Conservation (phyloP, 2,113 vertebrate species). For the Cyrtonyx montezumae region DNA sequence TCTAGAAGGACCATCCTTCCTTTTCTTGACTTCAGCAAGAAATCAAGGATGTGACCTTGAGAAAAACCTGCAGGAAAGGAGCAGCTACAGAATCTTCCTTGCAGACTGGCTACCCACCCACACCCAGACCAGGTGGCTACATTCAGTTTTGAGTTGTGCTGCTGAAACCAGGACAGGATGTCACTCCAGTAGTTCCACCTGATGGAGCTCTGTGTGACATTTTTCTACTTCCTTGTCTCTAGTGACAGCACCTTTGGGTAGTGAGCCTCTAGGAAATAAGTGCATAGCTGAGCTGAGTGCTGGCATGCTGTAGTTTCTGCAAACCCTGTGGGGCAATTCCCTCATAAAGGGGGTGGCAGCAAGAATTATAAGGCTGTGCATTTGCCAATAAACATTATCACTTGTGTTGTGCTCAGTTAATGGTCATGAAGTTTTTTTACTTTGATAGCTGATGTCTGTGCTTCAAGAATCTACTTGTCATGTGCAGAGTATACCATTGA, state of each 20-base stretch:
- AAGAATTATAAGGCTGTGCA: not conserved
- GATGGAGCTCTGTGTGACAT: not conserved
- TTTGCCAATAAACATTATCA: not conserved
- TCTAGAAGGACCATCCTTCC: not conserved
- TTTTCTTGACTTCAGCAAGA: not conserved
- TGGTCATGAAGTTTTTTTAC: not conserved
- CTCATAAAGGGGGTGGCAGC: accelerated
- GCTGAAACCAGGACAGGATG: not conserved
- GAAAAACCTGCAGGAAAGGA: not conserved
- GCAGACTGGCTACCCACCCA: not conserved
- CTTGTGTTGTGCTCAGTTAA: not conserved
- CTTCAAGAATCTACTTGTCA: not conserved
- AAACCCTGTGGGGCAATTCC: accelerated
- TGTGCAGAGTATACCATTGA: not conserved
- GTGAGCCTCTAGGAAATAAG: not conserved
- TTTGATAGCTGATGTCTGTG: not conserved
- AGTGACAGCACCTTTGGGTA: not conserved
- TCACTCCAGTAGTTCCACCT: not conserved
- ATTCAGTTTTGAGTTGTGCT: not conserved
- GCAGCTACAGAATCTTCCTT: not conserved
- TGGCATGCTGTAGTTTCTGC: not conserved
- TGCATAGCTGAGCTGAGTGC: not conserved
- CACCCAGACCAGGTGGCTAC: not conserved
- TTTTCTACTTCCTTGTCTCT: not conserved
- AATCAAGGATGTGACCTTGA: not conserved